Percentiles rank a stretch among this genome's conserved stretches.
Evolutionary conservation across 2,888 invertebrate genomes (phyloP).

Genomic region (Gymnoscelis rufifasciata): DNA sequence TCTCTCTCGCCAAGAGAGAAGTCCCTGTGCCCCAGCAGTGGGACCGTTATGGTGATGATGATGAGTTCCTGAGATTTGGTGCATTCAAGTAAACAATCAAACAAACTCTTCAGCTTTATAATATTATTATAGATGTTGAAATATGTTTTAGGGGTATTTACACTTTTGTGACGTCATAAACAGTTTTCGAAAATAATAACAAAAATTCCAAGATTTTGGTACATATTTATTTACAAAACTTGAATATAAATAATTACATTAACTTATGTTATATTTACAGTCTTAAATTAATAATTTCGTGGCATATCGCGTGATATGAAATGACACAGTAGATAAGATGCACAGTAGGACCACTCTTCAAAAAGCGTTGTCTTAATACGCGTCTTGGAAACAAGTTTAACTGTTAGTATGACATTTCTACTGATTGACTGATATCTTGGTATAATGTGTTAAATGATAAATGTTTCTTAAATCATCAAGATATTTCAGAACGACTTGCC

Average conservation of each 20-base stretch:
- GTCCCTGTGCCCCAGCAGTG: too few relatives aligned
- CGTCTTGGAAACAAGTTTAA: conserved; percentile 17
- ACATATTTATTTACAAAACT: conserved; percentile 71
- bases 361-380: conserved; percentile 20
- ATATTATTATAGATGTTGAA: too few relatives aligned
- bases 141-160: too few relatives aligned
- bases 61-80: too few relatives aligned
- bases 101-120: too few relatives aligned
- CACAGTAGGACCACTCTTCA: conserved; percentile 23
- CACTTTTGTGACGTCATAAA: too few relatives aligned
- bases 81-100: too few relatives aligned
- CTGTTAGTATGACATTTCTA: conserved; percentile 4
- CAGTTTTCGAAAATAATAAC: conserved; percentile 2
- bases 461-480: too few relatives aligned
- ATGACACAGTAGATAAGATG: conserved; percentile 27
- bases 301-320: conserved; percentile 18
- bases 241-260: conserved; percentile 70
- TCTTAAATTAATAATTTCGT: conserved; percentile 48
- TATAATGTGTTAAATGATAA: too few relatives aligned
- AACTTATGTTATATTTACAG: conserved; percentile 73
- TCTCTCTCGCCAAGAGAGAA: too few relatives aligned
- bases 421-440: conserved; percentile 10
- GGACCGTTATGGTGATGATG: too few relatives aligned
- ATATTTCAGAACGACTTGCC: too few relatives aligned
- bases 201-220: conserved; percentile 10